A percentile compares a stretch with the other conserved stretches of the same genome.
Conservation (phyloP, 2,797 vertebrate genomes). For the Salmo trutta region DNA sequence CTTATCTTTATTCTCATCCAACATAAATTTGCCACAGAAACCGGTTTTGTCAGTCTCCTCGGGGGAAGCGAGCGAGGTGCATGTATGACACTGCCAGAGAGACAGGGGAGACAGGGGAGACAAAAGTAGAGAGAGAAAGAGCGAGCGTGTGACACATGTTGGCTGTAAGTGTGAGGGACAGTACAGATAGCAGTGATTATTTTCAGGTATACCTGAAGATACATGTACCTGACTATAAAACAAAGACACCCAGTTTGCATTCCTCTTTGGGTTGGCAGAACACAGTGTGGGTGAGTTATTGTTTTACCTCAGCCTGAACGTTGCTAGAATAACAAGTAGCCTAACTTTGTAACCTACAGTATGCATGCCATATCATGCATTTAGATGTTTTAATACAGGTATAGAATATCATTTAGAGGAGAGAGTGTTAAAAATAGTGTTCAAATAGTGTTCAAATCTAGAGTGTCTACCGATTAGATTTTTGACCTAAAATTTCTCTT, state of each 20-base stretch:
- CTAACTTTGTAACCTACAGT: neutral
- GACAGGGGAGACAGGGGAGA: neutral
- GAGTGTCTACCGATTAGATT: neutral
- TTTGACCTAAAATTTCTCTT: neutral
- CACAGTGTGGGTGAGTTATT: neutral
- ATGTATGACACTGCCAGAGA: neutral
- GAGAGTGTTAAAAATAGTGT: neutral
- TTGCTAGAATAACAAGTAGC: neutral
- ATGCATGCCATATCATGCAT: neutral
- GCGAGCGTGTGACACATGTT: neutral
- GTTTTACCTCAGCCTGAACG: neutral
- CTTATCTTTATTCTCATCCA: neutral
- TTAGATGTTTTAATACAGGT: neutral
- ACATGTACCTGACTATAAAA: neutral
- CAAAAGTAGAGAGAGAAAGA: neutral
- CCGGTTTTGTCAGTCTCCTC: neutral
- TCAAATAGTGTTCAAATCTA: neutral
- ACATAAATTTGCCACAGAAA: neutral
- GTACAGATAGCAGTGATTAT: neutral
- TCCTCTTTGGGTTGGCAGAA: neutral
- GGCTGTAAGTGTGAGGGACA: neutral
- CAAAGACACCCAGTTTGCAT: neutral
- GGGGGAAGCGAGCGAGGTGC: neutral
- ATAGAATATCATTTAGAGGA: neutral
- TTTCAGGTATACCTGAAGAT: neutral